Percentiles rank a stretch among this genome's conserved stretches.
Evolutionary conservation across 2,113 vertebrate species (phyloP).

Genomic region (Grus americana): DNA sequence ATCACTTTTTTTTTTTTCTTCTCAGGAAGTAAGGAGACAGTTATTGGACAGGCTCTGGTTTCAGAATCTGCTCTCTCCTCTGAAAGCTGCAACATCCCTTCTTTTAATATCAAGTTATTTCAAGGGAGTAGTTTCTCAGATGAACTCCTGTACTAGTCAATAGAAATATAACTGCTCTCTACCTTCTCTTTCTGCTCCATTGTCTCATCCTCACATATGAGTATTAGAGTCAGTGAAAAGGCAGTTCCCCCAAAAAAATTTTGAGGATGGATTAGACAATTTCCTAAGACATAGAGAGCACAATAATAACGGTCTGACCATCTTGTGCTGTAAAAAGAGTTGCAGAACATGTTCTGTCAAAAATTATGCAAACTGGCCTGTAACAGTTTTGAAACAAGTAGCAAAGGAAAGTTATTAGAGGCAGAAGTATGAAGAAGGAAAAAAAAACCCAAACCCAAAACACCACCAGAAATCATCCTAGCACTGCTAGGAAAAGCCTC

Average conservation of each 20-base stretch:
- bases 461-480: neutral
- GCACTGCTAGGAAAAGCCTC: neutral
- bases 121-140: neutral
- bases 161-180: neutral
- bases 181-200: neutral
- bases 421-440: neutral
- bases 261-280: neutral
- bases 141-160: neutral
- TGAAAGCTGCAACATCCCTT: neutral
- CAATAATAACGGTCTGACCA: neutral
- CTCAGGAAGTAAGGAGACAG: neutral
- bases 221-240: neutral
- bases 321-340: neutral
- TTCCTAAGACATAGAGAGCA: neutral
- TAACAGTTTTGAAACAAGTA: neutral
- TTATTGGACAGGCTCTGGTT: neutral
- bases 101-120: neutral
- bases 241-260: neutral
- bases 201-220: neutral
- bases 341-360: neutral
- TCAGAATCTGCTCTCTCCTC: neutral
- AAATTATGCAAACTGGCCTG: neutral
- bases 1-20: neutral
- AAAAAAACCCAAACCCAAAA: no score
- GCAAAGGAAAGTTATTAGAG: neutral